These are phyloP conservation scores for Halocynthia roretzi DNA, from an alignment of 23 tunicate genomes.

Conservation along the genomic window DNA sequence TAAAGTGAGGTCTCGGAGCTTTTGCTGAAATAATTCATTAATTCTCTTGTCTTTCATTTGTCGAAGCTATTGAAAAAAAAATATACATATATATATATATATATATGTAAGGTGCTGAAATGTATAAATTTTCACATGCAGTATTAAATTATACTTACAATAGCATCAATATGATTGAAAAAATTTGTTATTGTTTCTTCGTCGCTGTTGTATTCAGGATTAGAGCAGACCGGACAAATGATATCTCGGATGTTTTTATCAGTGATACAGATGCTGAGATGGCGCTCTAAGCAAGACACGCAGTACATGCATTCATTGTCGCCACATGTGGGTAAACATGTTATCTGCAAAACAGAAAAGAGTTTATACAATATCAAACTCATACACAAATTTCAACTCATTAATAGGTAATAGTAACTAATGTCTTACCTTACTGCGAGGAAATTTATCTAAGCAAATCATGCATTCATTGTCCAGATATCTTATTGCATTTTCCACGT, in stretches of 20 bases:
- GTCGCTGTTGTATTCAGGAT: constrained; percentile 58
- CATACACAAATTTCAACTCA: background rate
- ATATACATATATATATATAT: too few relatives aligned
- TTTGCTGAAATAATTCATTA: constrained; percentile 44
- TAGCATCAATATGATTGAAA: constrained; percentile 47
- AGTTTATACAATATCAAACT: too few relatives aligned
- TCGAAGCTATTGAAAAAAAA: constrained; percentile 14
- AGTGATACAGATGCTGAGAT: constrained; percentile 30
- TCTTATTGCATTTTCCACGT: constrained; percentile 37
- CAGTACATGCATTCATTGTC: constrained; percentile 74
- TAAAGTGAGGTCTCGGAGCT: constrained; percentile 45
- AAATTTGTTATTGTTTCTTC: constrained; percentile 51
- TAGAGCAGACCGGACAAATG: constrained; percentile 70
- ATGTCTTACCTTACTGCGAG: constrained; percentile 46
- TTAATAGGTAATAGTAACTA: background rate
- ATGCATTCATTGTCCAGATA: constrained; percentile 57
- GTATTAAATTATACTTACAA: constrained; percentile 14
- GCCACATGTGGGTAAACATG: constrained; percentile 68
- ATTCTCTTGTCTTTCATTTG: constrained; percentile 23
- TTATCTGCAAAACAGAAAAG: background rate
- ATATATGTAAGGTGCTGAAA: background rate
- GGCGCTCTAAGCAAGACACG: constrained; percentile 37
- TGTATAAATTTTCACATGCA: background rate
- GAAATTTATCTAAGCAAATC: constrained; percentile 45
- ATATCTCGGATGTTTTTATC: constrained; percentile 67